A percentile compares a stretch with the other conserved stretches of the same genome.
phyloP scores from a whole-genome alignment of 2,888 invertebrate genomes.

The Nymphalis urticae region DNA sequence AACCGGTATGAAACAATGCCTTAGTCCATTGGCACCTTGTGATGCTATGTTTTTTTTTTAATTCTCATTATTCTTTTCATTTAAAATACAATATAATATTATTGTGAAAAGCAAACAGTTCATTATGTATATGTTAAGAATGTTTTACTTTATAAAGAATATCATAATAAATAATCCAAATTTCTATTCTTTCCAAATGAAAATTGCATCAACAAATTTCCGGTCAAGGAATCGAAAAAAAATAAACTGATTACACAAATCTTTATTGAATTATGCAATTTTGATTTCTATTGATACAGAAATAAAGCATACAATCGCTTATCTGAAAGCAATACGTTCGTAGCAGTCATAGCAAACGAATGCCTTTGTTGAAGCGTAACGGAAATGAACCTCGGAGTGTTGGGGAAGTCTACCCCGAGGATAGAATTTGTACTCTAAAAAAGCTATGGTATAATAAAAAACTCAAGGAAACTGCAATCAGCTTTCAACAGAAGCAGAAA shows the following conservation, averaged over 20 bases:
- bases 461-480: conserved; percentile 27
- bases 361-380: conserved; percentile 29
- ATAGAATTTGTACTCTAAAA: conserved; percentile 25
- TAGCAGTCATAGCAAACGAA: conserved; percentile 31
- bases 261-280: conserved; percentile 10
- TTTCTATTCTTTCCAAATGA: conserved; percentile 17
- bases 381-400: conserved; percentile 33
- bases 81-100: no score
- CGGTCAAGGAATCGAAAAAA: conserved; percentile 25
- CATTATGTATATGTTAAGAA: no score
- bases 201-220: conserved; percentile 28
- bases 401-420: conserved; percentile 26
- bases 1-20: no score
- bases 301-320: conserved; percentile 19
- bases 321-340: conserved; percentile 23
- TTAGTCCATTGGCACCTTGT: no score
- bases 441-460: conserved; percentile 5
- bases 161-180: background rate
- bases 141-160: no score
- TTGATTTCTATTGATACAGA: background rate
- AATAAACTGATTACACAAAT: conserved; percentile 21
- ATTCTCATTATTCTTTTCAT: no score
- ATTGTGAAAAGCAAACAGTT: no score
- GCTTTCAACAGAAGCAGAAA: conserved; percentile 14
- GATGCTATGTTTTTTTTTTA: no score